Evolutionary conservation across 2,113 vertebrate genomes (phyloP).

Genomic region (Petroica traversi): DNA sequence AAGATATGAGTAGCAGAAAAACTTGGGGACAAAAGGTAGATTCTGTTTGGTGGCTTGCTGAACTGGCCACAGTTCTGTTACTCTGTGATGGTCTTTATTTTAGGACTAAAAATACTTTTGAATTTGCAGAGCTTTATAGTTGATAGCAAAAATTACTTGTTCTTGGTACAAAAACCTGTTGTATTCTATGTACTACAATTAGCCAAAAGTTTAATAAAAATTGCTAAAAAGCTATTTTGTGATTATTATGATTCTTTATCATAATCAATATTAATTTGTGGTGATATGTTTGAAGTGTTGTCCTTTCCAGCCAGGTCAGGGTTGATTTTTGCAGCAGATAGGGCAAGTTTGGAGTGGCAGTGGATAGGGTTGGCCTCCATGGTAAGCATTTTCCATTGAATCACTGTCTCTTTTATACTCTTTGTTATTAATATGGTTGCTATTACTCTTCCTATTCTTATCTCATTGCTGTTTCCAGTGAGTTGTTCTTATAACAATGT

Average conservation of each 20-base stretch:
- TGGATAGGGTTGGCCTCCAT: background rate
- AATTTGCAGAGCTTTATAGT: slow-evolving; percentile 17
- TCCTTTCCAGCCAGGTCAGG: background rate
- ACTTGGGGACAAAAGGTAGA: background rate
- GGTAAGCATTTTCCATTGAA: background rate
- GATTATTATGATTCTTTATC: background rate
- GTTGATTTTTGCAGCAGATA: background rate
- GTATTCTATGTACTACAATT: slow-evolving; percentile 16
- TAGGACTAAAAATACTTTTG: background rate
- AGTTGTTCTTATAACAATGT: background rate
- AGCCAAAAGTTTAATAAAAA: slow-evolving; percentile 55
- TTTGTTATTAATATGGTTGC: background rate
- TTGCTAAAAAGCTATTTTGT: background rate
- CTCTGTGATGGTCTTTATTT: background rate
- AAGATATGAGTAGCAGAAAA: background rate
- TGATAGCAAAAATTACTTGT: background rate
- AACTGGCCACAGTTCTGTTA: background rate
- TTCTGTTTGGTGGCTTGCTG: background rate
- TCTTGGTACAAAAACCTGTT: background rate
- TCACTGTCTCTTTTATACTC: background rate
- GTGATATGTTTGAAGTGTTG: background rate
- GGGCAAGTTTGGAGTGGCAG: background rate
- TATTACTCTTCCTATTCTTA: background rate
- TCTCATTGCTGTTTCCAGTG: background rate
- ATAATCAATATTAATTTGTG: background rate